Evolutionary conservation across 2,888 invertebrate genomes (phyloP).

Genomic region (Aleiodes alternator): DNA sequence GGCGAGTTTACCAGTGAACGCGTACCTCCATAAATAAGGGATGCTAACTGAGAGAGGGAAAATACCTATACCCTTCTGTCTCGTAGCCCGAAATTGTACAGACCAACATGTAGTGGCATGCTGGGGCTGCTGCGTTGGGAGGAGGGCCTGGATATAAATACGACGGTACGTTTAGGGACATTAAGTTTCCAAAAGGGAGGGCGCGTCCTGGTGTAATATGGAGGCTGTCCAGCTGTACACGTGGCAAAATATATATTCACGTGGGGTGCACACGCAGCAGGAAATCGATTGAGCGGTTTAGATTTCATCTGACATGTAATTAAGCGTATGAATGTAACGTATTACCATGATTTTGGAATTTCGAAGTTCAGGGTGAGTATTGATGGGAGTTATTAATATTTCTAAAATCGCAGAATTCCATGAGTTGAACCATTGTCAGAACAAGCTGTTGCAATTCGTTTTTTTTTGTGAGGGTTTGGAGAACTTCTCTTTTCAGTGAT

Average conservation of each 20-base stretch:
- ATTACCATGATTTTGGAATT: conserved; percentile 22
- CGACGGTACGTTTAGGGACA: conserved; percentile 62
- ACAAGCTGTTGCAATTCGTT: too few species aligned
- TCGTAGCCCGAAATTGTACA: conserved; percentile 55
- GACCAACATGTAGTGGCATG: conserved; percentile 57
- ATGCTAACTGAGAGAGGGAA: conserved; percentile 53
- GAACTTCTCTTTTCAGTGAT: too few species aligned
- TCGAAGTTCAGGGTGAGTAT: too few species aligned
- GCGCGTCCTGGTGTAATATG: conserved; percentile 54
- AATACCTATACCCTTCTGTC: conserved; percentile 50
- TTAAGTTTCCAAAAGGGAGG: conserved; percentile 60
- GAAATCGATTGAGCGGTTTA: conserved; percentile 52
- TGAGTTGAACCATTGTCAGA: too few species aligned
- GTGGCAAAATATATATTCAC: conserved; percentile 52
- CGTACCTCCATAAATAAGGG: conserved; percentile 67
- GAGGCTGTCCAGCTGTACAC: conserved; percentile 57
- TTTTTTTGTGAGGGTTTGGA: too few species aligned
- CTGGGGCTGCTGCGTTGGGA: conserved; percentile 42
- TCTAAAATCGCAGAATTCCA: neutral
- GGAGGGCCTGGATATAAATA: conserved; percentile 64
- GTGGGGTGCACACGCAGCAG: conserved; percentile 45
- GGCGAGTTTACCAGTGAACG: conserved; percentile 47
- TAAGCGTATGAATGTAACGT: conserved; percentile 19
- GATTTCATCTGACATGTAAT: conserved; percentile 50
- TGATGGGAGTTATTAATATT: conserved; percentile 3